Base-by-base conservation (phyloP, 2,888 invertebrate species). In the Odontocolon sp. region DNA sequence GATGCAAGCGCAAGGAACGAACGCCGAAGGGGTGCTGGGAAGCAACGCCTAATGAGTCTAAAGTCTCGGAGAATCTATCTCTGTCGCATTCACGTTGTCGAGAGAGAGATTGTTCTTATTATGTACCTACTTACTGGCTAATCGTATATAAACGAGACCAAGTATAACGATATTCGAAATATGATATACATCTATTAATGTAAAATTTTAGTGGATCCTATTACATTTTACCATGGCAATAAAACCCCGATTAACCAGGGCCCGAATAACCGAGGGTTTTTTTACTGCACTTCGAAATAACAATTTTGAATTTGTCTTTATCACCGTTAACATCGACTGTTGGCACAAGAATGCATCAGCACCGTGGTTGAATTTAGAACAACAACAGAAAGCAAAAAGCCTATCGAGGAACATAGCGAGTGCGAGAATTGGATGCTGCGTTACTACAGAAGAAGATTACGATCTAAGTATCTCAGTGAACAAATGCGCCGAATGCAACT, bases 401-500 rank as follows among this genome's bases (percentile, higher is more conserved):
- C 47, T 31, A 28, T 45, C 36, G 63, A 21, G 33, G 36, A 36
- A 33, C n/a, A 67, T 31, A 36, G 18, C 28, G 45, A 70, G 28
- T 42, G 45, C 66, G 38, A 45, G 61, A 70, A 54, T 75, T 8
- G 45, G 26, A 14, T 42, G 28, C 3, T 42, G 47, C 36, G 26
- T 72, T 50, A 21, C 31, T 16, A 36, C 54, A n/a, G 50, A 56
- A 31, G 45, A 40, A 63, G 71, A 77, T 77, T 68, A 77, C 77
- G 71, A 71, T 77, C 77, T 71, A 57, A 63, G 77, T 77, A 71
- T 77, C 77, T 72, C 79, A 81, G 89, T 88, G 87, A 89, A 89
- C 88, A 89, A 90, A 89, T 89, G 87, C 52, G 61, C 87, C 86
- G 85, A 87, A 87, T 86, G 86, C 86, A 85, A 83, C 83, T 86